phyloP scores from a whole-genome alignment of 1,140 invertebrate genomes.

The Latrodectus geometricus region DNA sequence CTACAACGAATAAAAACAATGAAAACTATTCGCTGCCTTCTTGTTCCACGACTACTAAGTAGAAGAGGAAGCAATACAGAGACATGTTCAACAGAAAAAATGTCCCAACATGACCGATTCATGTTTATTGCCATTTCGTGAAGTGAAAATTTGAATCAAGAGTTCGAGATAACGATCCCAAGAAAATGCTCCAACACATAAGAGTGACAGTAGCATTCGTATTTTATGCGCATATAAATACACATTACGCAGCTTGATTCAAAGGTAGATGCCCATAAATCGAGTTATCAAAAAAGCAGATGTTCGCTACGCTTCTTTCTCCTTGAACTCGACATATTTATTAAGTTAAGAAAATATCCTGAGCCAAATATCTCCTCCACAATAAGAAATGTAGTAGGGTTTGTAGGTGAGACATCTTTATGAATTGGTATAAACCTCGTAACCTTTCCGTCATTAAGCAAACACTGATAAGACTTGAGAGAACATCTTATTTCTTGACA shows the following conservation, averaged over 20 bases:
- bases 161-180: not conserved
- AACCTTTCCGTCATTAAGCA: not conserved
- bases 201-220: not conserved
- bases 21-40: too few relatives aligned
- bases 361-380: not conserved
- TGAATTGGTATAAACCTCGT: not conserved
- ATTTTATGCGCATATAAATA: slow-evolving; percentile 31
- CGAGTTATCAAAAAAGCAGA: slow-evolving; percentile 11
- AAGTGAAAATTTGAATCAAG: slow-evolving; percentile 2
- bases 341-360: not conserved
- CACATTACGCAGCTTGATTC: slow-evolving; percentile 26
- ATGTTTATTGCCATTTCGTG: not conserved
- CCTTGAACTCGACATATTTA: not conserved
- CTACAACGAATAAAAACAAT: too few relatives aligned
- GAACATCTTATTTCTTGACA: too few relatives aligned
- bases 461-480: not conserved
- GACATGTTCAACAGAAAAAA: not conserved
- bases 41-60: too few relatives aligned
- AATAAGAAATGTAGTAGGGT: not conserved
- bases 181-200: not conserved
- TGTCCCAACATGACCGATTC: not conserved
- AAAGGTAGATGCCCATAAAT: slow-evolving; percentile 24
- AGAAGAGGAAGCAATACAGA: not conserved
- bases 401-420: not conserved
- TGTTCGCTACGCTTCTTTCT: not conserved